Base-by-base conservation (phyloP, 2,113 vertebrate genomes). In the Heterotilapia buettikoferi region DNA sequence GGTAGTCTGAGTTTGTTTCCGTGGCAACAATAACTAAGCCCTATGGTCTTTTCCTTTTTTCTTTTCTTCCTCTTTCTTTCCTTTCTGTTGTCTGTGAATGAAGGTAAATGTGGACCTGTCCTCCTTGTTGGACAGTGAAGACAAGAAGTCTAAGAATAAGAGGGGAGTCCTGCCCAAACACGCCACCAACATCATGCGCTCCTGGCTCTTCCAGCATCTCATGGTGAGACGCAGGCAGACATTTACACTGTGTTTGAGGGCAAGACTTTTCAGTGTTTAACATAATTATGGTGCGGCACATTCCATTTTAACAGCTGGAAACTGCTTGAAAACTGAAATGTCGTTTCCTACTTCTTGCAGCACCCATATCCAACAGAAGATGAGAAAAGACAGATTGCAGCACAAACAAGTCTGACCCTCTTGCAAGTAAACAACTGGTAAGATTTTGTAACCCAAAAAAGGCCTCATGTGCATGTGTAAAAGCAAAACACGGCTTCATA, bases 381-480 rank as follows among this genome's bases (percentile, higher is more conserved):
- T 0, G 99, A 99, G 96, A 99, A 99, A 92, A 97, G 99, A 88
- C 99, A 99, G 96, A 99, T 99, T 0, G 98, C 99, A 0, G 98
- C 96, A 91, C 99, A 99, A 94, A 99, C 99, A 52, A 99, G 97
- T 95, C 97, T 99, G 82, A 99, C 99, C 73, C 98, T 99, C 86
- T 93, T 99, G 93, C 99, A 99, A 96, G 99, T 99, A 91, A 99
- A 99, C 97, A 99, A 99, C 97, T 99, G 99, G 99, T 99, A 95
- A 98, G 98, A 43, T 59, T 43, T 16, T 88, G 29, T 26, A 21
- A 7, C 9, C 9, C 21, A 40, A 19, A 12, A 53, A 43, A 21
- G 36, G 12, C 8, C 38, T 76, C 29, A 7, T n/a, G 50, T 63
- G 16, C 11, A 9, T 16, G 40, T 24, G 16, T 12, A 33, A 11